Percentiles rank a stretch among this genome's conserved stretches.
Evolutionary conservation across 2,113 vertebrate genomes (phyloP).

Genomic region (Sterna hirundo): DNA sequence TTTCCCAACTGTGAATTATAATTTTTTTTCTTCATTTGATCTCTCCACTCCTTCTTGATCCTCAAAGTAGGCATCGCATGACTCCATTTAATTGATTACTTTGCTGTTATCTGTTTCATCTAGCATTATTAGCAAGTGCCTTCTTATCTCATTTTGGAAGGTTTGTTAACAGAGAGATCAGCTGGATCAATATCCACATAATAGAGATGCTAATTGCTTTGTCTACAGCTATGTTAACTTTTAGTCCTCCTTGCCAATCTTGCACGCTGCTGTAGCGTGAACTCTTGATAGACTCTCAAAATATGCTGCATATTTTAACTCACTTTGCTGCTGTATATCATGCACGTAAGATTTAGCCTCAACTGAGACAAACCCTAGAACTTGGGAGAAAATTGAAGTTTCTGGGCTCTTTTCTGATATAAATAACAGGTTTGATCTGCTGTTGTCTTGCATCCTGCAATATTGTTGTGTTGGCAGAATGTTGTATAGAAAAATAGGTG

Average conservation of each 20-base stretch:
- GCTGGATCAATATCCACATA: conserved; percentile 54
- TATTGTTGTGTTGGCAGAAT: not conserved
- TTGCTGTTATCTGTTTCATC: conserved; percentile 56
- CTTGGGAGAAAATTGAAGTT: not conserved
- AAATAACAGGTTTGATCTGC: not conserved
- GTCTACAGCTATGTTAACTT: conserved; percentile 8
- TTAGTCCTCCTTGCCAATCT: not conserved
- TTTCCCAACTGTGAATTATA: not conserved
- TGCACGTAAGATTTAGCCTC: not conserved
- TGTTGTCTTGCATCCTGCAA: not conserved
- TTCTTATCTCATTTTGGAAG: conserved; percentile 19
- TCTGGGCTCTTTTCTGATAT: not conserved
- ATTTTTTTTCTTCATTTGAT: conserved; percentile 2
- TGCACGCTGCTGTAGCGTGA: fast-evolving
- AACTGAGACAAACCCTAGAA: not conserved
- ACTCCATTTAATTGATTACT: conserved; percentile 41
- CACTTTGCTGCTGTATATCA: not conserved
- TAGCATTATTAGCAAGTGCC: not conserved
- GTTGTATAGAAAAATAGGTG: not conserved
- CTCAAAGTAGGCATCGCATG: conserved; percentile 5
- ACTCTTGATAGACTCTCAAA: not conserved
- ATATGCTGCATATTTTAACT: not conserved
- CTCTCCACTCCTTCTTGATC: not conserved
- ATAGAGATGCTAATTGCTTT: conserved; percentile 67
- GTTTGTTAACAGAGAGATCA: conserved; percentile 39